Conservation (phyloP, 2,113 vertebrate species). For the Mugil cephalus region DNA sequence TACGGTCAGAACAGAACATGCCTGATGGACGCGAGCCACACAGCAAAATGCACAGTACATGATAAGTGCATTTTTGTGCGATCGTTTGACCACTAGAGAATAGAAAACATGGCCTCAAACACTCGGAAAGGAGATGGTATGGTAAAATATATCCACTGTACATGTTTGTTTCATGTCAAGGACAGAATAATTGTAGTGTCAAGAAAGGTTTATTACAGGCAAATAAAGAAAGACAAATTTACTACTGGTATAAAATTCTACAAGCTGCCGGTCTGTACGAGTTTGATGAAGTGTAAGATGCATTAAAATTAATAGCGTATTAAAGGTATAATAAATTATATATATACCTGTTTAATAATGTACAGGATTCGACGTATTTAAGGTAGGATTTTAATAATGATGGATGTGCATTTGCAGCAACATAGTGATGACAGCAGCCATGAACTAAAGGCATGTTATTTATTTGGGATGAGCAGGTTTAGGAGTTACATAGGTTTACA, state of each 20-base stretch:
- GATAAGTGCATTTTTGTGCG: slow-evolving; percentile 27
- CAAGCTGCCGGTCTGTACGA: background rate
- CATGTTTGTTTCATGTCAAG: background rate
- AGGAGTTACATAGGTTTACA: no score
- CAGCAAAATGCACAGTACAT: slow-evolving; percentile 5
- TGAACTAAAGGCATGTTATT: no score
- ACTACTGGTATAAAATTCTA: background rate
- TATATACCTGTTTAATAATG: slow-evolving; percentile 7
- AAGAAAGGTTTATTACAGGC: background rate
- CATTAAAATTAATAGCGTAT: slow-evolving; percentile 31
- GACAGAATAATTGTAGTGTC: background rate
- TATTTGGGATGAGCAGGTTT: no score
- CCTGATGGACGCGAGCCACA: background rate
- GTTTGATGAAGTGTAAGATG: background rate
- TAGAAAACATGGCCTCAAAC: background rate
- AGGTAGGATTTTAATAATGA: background rate
- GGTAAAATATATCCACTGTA: no score
- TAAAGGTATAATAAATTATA: slow-evolving; percentile 31
- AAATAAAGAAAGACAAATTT: background rate
- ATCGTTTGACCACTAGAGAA: background rate
- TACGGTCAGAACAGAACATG: slow-evolving; percentile 9
- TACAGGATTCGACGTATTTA: background rate
- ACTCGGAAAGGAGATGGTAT: no score
- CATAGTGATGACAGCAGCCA: no score
- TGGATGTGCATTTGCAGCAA: no score